Base-by-base conservation (phyloP, 2,113 vertebrate species). In the Chlorodrepanis virens region DNA sequence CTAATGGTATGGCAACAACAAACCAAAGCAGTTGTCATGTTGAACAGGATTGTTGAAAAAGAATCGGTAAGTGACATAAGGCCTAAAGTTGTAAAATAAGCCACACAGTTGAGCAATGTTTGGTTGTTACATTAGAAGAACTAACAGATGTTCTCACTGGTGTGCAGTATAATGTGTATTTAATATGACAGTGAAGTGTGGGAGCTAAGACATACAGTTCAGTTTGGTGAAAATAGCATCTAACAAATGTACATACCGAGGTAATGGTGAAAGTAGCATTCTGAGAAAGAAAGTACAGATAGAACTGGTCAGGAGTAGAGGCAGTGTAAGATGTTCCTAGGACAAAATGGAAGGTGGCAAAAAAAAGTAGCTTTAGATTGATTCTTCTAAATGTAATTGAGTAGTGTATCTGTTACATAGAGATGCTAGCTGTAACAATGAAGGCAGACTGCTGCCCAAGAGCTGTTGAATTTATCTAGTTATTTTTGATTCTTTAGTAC, bases 1-100 rank as follows among this genome's bases (percentile, higher is more conserved):
- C 97, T 99, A 92, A 99, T 99, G 99, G 98, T 99, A 84, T 99
- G 99, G 99, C 98, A 99, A 71, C 99, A 99, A 89, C 98, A 98
- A 95, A 98, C 98, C 93, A 99, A 98, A 98, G 99, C 99, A 70
- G 98, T 99, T 91, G 99, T 99, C 68, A 99, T 99, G 99, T 98
- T 99, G 89, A 99, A 99, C 98, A 98, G 99, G 97, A 98, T 98
- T 87, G 99, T 99, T 63, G 99, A 99, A 96, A 99, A 99, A 96
- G 99, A 99, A 94, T 99, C 98, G 47, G 99, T 99, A 96, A 99
- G 99, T 98, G 96, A n/a, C 53, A 42, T 31, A 70, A 52, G 56
- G 23, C 78, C 29, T 40, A 5, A 80, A 49, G 70, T 14, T 92
- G 28, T 81, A 33, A 74, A 44, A 35, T 70, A 35, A 80, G n/a